Conservation (phyloP, 2,888 invertebrate genomes). For the Sphaerophoria taeniata region DNA sequence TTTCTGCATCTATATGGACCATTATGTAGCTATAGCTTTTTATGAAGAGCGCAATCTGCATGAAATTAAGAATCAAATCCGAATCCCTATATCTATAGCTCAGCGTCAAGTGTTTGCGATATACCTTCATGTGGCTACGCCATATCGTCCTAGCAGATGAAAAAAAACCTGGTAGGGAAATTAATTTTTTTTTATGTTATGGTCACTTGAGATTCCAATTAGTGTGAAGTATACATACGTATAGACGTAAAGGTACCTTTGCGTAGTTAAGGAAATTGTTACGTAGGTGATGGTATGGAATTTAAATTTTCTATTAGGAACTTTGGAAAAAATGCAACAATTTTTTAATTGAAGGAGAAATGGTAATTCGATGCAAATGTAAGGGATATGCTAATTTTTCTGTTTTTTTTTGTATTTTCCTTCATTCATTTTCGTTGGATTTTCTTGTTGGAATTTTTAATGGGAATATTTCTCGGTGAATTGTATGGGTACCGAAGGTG, state of each 20-base stretch:
- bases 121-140: neutral
- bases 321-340: conserved; percentile 40
- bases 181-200: conserved; percentile 56
- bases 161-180: neutral
- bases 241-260: neutral
- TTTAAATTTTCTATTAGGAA: conserved; percentile 39
- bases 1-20: neutral
- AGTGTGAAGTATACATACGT: neutral
- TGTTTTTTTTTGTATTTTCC: neutral
- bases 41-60: conserved; percentile 68
- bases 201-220: conserved; percentile 64
- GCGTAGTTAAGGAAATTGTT: conserved; percentile 3
- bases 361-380: conserved; percentile 36
- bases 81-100: conserved; percentile 9
- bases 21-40: conserved; percentile 15
- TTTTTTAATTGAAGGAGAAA: conserved; percentile 9
- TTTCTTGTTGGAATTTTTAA: neutral
- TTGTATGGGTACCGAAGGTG: neutral
- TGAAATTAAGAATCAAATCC: conserved; percentile 71
- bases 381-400: conserved; percentile 30
- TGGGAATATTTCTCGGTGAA: neutral
- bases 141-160: neutral
- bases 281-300: conserved; percentile 13
- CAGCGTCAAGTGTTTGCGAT: neutral
- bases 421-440: too few relatives aligned